Base-by-base conservation (phyloP, 37 sponge, comb jelly and placozoan genomes). In the Dysidea cf. avara region DNA sequence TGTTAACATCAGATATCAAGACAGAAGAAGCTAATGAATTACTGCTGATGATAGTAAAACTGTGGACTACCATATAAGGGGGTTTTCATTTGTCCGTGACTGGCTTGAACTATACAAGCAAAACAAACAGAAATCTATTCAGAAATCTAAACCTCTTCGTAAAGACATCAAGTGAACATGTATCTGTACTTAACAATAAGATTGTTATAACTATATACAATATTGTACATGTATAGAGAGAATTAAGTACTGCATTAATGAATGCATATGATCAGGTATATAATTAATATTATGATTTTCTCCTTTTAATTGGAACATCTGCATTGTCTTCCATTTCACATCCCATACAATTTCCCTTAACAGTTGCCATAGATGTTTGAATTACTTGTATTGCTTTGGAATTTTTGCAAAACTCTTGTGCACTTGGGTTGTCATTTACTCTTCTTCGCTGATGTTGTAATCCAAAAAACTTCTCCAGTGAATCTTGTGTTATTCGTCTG, bases 391-490 rank as follows among this genome's bases (percentile, higher is more conserved):
- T 61, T 17, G 79, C 79, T 57, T 78, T 69, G 25, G 69, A 69
- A 37, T 79, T 79, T 40, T 79, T 29, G 48, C 69, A 56, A 40
- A 79, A 79, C 63, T 79, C 80, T 69, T 79, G 35, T 49, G 69
- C 80, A 30, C 34, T 79, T 21, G 80, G 69, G 51, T 79, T 79
- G 32, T 79, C 80, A 53, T 59, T 56, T 31, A 57, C 59, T 18
- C 71, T 38, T 28, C 80, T 71, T 25, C 56, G 21, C 46, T 79
- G 80, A 31, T 71, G 29, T 47, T 79, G 80, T 51, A 35, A 62
- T 32, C n/a, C n/a, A n/a, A n/a, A n/a, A n/a, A n/a, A n/a, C n/a
- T n/a, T n/a, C n/a, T n/a, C 80, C 80, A n/a, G n/a, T n/a, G n/a
- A n/a, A n/a, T n/a, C n/a, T n/a, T n/a, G n/a, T n/a, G n/a, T n/a